Percentiles rank a stretch among this genome's conserved stretches.
Evolutionary conservation across 2,888 invertebrate genomes (phyloP).

Genomic region (Drosophila atroscutellata): DNA sequence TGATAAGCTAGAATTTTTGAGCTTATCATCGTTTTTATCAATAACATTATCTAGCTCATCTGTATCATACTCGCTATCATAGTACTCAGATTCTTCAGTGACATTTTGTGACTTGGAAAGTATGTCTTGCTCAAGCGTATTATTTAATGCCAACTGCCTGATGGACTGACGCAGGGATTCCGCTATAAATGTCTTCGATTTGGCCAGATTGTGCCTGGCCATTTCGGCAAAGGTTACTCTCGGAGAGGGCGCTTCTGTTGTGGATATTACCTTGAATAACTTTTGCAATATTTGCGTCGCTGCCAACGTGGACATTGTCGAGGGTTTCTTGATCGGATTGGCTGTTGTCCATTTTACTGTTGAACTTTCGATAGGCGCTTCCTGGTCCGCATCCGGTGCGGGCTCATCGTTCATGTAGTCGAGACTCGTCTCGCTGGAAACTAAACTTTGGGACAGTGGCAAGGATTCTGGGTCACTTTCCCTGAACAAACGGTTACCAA

Average conservation of each 20-base stretch:
- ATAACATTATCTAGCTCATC: conserved; percentile 43
- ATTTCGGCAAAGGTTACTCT: conserved; percentile 52
- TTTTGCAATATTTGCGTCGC: conserved; percentile 56
- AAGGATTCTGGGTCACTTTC: conserved; percentile 32
- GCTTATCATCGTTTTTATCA: neutral
- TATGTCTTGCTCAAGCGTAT: conserved; percentile 12
- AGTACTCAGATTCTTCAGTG: conserved; percentile 44
- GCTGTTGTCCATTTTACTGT: conserved; percentile 23
- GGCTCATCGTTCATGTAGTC: conserved; percentile 62
- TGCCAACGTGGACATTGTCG: conserved; percentile 54
- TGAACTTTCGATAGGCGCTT: conserved; percentile 13
- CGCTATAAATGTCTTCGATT: conserved; percentile 59
- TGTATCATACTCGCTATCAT: conserved; percentile 49
- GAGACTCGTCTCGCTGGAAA: conserved; percentile 34
- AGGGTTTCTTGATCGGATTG: conserved; percentile 16
- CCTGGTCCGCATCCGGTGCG: conserved; percentile 1
- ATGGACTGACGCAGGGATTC: conserved; percentile 57
- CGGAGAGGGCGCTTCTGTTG: conserved; percentile 25
- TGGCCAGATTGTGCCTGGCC: conserved; percentile 58
- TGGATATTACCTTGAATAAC: conserved; percentile 54
- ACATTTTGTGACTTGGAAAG: neutral
- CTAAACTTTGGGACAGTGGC: conserved; percentile 32
- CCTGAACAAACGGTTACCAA: conserved; percentile 13
- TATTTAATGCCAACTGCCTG: conserved; percentile 48
- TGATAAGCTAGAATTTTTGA: neutral